Evolutionary conservation across 37 sponge, comb jelly and placozoan species (phyloP).

Genomic region (Ephydatia muelleri): DNA sequence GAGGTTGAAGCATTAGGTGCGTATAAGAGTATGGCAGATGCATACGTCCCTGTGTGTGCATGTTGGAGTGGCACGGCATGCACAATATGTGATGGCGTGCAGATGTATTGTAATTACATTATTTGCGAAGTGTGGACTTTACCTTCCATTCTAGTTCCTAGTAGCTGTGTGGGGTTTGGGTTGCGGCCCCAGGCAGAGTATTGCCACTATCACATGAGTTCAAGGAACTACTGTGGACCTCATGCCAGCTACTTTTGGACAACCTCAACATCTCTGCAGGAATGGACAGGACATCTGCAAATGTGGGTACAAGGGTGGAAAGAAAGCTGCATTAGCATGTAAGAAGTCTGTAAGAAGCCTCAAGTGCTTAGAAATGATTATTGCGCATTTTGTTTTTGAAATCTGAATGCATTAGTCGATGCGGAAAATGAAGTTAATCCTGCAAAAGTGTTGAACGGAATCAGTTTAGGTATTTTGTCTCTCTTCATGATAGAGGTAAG

Average conservation of each 20-base stretch:
- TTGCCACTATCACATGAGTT: constrained; percentile 38
- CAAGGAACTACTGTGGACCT: constrained; percentile 18
- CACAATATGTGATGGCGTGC: too few relatives aligned
- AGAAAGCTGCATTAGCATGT: too few relatives aligned
- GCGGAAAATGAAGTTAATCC: constrained; percentile 44
- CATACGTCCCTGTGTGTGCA: too few relatives aligned
- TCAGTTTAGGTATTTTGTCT: constrained; percentile 57
- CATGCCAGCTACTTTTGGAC: constrained; percentile 17
- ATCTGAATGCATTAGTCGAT: constrained; percentile 7
- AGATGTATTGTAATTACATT: too few relatives aligned
- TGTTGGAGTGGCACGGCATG: too few relatives aligned
- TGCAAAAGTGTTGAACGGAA: constrained; percentile 46
- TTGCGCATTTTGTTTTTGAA: background rate
- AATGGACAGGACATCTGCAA: background rate
- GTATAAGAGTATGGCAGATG: too few relatives aligned
- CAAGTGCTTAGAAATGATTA: background rate
- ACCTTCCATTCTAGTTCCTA: too few relatives aligned
- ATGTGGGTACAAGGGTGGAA: constrained; percentile 31
- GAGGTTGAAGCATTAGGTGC: constrained; percentile 80
- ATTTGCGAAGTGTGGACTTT: too few relatives aligned
- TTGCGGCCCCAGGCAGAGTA: constrained; percentile 23
- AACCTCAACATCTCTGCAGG: constrained; percentile 1
- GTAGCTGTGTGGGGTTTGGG: too few relatives aligned
- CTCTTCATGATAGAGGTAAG: constrained; percentile 79
- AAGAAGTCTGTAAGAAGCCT: background rate